Evolutionary conservation across 2,113 vertebrate genomes (phyloP).

Genomic region (Pachypanchax playfairii): DNA sequence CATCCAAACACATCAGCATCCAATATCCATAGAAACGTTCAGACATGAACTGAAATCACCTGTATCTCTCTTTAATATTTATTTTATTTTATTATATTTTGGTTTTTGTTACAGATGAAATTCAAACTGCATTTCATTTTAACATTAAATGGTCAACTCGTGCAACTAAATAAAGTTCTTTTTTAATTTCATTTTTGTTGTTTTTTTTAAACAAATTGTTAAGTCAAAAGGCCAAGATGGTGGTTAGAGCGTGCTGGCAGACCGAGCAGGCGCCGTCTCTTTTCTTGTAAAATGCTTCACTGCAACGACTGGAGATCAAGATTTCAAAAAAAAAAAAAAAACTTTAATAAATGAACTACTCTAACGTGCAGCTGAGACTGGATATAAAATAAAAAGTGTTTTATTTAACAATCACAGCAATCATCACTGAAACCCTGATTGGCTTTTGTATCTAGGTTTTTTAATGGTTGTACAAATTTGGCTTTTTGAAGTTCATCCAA

Average conservation of each 20-base stretch:
- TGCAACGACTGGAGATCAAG: conserved; percentile 6
- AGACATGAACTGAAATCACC: too few relatives aligned
- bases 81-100: not conserved
- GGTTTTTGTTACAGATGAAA: not conserved
- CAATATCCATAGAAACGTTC: too few relatives aligned
- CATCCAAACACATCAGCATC: conserved; percentile 17
- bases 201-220: not conserved
- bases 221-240: conserved; percentile 2
- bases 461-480: not conserved
- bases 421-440: not conserved
- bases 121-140: too few relatives aligned
- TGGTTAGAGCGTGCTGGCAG: conserved; percentile 19
- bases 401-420: not conserved
- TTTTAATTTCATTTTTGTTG: not conserved
- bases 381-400: not conserved
- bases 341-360: too few relatives aligned
- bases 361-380: not conserved
- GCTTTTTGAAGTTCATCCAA: too few relatives aligned
- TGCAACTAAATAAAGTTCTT: not conserved
- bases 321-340: conserved; percentile 9
- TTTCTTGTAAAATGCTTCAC: conserved; percentile 32
- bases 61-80: not conserved
- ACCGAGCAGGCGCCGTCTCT: conserved; percentile 23
- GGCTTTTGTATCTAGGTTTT: too few relatives aligned
- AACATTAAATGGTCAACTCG: too few relatives aligned